Evolutionary conservation across 2,888 invertebrate species (phyloP), one percentile per base, ranked within the genome.

Genomic region (Opisthograptis luteolata): DNA sequence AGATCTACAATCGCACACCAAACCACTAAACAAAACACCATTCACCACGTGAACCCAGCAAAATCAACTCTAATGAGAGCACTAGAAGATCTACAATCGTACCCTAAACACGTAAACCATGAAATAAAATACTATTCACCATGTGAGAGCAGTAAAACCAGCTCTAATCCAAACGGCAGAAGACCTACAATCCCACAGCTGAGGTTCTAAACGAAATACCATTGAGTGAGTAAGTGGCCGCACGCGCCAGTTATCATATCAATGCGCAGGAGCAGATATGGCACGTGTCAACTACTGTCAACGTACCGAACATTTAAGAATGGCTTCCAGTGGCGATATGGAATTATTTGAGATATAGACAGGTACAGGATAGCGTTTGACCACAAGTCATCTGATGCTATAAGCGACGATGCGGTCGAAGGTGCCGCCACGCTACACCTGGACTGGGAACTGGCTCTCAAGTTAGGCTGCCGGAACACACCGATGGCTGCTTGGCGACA

Each of bases 221-320:
- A 44, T 42, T 39, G 44, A 36, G 31, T 30, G 27, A 34, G 27
- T 51, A 49, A 51, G 48, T 7, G 37, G 31, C 46, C 62, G 60
- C 60, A 58, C 60, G 56, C 58, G 57, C 42, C 54, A 39, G 32
- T 50, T 55, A 59, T 60, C 57, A 39, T 37, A 40, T 41, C 31
- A 40, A 43, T 55, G 61, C 60, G 61, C 64, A 41, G 54, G 61
- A 46, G 62, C 51, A 52, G 61, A 36, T 57, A 55, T 8, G 59
- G 57, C 66, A 62, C 64, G 66, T 57, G 61, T 40, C 58, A 41
- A 25, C n/a, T n/a, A n/a, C n/a, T 36, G 47, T 4, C 12, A 14
- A 2, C 9, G 2, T 50, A 55, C 48, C 27, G 35, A 17, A 15
- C 20, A 12, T 34, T 34, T 39, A 12, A 10, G 15, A 22, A 34